Base-by-base conservation (phyloP, 2,113 vertebrate genomes). In the Alligator sinensis region DNA sequence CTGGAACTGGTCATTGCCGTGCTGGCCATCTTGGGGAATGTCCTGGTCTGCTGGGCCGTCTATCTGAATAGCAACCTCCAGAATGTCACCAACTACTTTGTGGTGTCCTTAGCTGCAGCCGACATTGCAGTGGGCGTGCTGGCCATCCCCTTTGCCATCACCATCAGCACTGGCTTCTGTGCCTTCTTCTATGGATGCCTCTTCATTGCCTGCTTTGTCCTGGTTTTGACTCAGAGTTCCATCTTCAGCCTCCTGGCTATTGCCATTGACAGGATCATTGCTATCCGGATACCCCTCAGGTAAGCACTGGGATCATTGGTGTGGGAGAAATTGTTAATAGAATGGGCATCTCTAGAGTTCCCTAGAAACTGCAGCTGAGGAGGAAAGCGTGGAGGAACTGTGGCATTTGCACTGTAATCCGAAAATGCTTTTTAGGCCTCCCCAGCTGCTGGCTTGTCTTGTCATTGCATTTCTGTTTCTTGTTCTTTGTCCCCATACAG, bases 241-340 rank as follows among this genome's bases (percentile, higher is more conserved):
- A 99, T 99, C 98, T 99, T 99, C 98, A 99, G 99, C 96, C 98
- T 99, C 90, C 98, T 99, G 11, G 99, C 99, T 58, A 99, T 99
- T 0, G 99, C 99, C 78, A 98, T 99, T 3, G 99, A 99, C 97
- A 98, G 99, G 57, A 99, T 99, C 97, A 99, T 99, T 1, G 99
- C 99, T 11, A 99, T 99, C 98, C 98, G 98, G 91, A 98, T 99
- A 7, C 99, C 99, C 0, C 99, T 99, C 95, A 99, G 99, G 99
- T 99, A 89, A 98, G 98, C 57, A 1, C 0, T 0, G 62, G 2
- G 2, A 2, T 15, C 60, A 4, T 0, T 18, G 47, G 22, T 16
- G 78, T 27, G 87, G 57, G 58, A 25, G 30, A 77, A 22, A 3
- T 21, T 58, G 16, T 11, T 25, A 24, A 28, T 25, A 4, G 57